Percentiles rank a stretch among this genome's conserved stretches.
phyloP scores from a whole-genome alignment of 2,888 invertebrate species.

The Synergus gifuensis region DNA sequence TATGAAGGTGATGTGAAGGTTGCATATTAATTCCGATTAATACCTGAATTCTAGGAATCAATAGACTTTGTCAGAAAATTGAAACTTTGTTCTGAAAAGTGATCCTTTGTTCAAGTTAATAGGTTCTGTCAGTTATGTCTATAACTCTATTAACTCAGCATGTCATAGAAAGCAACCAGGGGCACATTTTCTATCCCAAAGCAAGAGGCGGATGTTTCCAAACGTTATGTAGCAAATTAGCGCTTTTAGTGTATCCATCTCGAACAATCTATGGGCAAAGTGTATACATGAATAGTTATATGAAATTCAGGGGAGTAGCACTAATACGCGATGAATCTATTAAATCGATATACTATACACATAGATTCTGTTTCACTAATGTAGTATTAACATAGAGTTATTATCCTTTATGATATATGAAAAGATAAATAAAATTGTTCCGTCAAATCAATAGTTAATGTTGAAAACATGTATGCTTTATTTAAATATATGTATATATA shows the following conservation, averaged over 20 bases:
- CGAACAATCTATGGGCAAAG: slow-evolving; percentile 9
- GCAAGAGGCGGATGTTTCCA: neutral
- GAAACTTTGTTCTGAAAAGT: neutral
- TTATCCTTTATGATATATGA: neutral
- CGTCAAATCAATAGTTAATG: neutral
- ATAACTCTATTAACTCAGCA: neutral
- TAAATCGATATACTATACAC: slow-evolving; percentile 13
- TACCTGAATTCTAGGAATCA: neutral
- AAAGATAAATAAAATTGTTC: too few species aligned
- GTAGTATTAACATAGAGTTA: slow-evolving; percentile 14
- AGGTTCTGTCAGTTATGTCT: neutral
- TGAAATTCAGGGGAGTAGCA: slow-evolving; percentile 1
- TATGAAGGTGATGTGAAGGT: too few species aligned
- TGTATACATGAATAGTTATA: neutral
- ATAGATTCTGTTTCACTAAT: slow-evolving; percentile 1
- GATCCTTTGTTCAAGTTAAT: neutral
- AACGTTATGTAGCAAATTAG: slow-evolving; percentile 24
- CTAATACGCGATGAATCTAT: neutral
- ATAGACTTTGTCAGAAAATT: neutral
- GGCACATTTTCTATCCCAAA: neutral
- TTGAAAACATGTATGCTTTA: neutral
- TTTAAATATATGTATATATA: neutral
- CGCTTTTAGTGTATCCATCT: slow-evolving; percentile 28
- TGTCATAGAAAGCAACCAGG: neutral
- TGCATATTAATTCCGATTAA: neutral